Base-by-base conservation (phyloP, 2,888 invertebrate species). In the Pomacea canaliculata region DNA sequence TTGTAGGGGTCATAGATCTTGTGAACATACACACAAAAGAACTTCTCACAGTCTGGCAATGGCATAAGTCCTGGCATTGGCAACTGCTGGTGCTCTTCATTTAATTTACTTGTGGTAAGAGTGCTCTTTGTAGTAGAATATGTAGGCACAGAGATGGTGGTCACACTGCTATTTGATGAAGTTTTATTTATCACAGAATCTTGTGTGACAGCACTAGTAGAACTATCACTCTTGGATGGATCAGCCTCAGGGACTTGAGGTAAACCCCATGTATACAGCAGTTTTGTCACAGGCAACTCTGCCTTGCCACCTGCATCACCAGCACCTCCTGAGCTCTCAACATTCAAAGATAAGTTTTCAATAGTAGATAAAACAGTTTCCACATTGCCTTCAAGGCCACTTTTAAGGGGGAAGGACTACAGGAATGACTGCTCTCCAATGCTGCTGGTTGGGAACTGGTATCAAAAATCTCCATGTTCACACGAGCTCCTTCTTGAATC, bases 1-100 rank as follows among this genome's bases (percentile, higher is more conserved):
- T 85, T 85, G 13, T 81, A 78, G 0, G 87, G 87, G 75, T 85
- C 83, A 67, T 78, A 73, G 4, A 83, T 80, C 76, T 77, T 82
- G 51, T 78, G 77, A 10, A 86, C 81, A 78, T 83, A 84, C n/a
- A 85, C 78, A 73, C 83, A 84, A 27, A 83, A 71, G 79, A 83
- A 85, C 48, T 80, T 77, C 56, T 84, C 84, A 1, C 78, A 73
- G 7, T 72, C 49, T 8, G 86, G 85, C 62, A 85, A 73, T 56
- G 74, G 63, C 46, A 76, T 78, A 18, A 67, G 65, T 51, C 60
- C 68, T 7, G 81, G 63, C 63, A 63, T 27, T 12, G 63, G n/a
- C 16, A 63, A 2, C 23, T n/a, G 10, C 19, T 63, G 63, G 7
- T 12, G 19, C 23, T 63, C 63, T 19, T 23, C 63, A 63, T 8